Evolutionary conservation across 2,113 vertebrate genomes (phyloP), one percentile per base, ranked within the genome.

Genomic region (Mirounga angustirostris): DNA sequence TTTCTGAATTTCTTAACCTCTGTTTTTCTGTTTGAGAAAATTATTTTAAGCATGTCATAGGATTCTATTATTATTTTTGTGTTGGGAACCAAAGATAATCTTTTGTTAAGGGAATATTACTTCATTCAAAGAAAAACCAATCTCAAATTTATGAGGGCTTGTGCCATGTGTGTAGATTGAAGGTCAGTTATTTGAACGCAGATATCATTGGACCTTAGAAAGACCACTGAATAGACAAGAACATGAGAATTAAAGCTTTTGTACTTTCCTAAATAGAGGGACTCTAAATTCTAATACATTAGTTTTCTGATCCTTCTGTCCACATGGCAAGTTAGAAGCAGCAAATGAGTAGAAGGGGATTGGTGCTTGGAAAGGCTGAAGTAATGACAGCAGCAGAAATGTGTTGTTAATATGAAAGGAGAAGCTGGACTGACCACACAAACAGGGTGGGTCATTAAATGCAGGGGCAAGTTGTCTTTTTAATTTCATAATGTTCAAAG

Each of bases 61-160:
- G 33, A 80, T 93, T 13, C 22, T 87, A 58, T 86, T 84, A 63
- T 54, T 84, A 43, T 74, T 95, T 84, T 92, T 94, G 40, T 95
- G 36, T 87, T 82, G 22, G 80, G 36, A 93, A 71, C 10, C 40
- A 94, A 61, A 61, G 76, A 4, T 91, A 89, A 83, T 94, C 46
- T 95, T 89, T 78, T 76, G 43, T 91, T 46, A 74, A 90, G 52
- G 30, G 30, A 54, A 56, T 89, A 61, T 71, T 56, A 33, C 24
- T 93, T 65, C 94, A 82, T 50, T 80, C 73, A 94, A 90, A 93
- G 59, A 91, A 82, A 82, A 87, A 11, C 69, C 54, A 95, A 73
- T 81, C 61, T 95, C 7, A 2, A 54, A 3, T 50, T 96, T 54
- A 21, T 74, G 5, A 81, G 59, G 7, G 16, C 40, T 86, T 87